Evolutionary conservation across 2,113 vertebrate species (phyloP).

Genomic region (Synodontis membranacea): DNA sequence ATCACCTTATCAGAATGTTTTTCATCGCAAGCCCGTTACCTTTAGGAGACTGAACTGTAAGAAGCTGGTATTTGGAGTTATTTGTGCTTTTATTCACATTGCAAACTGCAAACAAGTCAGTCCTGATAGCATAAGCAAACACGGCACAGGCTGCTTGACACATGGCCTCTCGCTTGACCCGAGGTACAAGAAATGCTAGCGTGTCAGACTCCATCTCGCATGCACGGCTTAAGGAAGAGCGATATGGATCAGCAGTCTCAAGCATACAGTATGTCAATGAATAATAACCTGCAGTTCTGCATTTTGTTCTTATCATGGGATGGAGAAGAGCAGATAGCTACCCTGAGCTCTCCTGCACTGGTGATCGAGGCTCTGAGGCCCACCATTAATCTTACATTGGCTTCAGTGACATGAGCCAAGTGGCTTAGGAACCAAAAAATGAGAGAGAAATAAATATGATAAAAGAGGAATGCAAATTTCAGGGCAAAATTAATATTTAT

Average conservation of each 20-base stretch:
- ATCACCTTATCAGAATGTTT: conserved; percentile 14
- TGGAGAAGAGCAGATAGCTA: conserved; percentile 29
- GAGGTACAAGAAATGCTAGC: background rate
- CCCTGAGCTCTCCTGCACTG: conserved; percentile 15
- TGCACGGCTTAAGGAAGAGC: conserved; percentile 24
- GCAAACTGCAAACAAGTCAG: conserved; percentile 37
- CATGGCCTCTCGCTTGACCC: conserved; percentile 3
- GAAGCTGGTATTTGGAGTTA: conserved; percentile 23
- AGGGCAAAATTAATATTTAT: conserved; percentile 63
- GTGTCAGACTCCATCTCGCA: conserved; percentile 13
- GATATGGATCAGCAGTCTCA: conserved; percentile 8
- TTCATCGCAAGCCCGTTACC: conserved; percentile 8
- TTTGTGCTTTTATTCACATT: conserved; percentile 27
- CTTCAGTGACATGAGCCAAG: conserved; percentile 51
- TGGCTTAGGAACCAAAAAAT: conserved; percentile 48
- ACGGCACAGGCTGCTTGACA: background rate
- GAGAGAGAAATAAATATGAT: conserved; percentile 56
- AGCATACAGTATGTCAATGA: conserved; percentile 9
- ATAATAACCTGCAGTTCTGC: background rate
- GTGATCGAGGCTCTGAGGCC: conserved; percentile 39
- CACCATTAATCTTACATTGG: conserved; percentile 58
- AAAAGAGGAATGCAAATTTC: conserved; percentile 61
- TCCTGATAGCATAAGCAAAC: conserved; percentile 38
- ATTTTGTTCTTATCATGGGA: conserved; percentile 27
- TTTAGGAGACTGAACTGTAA: background rate